phyloP scores from a whole-genome alignment of 2,113 vertebrate species.

The Eudyptes chrysolophus region DNA sequence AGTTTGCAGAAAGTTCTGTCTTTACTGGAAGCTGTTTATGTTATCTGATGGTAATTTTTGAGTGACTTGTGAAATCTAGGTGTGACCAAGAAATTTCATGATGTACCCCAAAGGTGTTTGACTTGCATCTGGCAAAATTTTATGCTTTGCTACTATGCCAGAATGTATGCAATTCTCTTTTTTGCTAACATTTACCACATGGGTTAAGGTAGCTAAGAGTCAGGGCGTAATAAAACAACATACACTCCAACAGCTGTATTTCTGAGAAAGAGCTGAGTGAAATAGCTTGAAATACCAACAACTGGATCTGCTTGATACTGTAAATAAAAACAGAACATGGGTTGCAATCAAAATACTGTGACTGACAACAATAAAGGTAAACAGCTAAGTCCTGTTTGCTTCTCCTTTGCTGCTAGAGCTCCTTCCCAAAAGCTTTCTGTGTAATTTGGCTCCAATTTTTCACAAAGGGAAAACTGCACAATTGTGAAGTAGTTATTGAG shows the following conservation, averaged over 20 bases:
- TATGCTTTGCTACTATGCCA: background rate
- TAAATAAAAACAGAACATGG: background rate
- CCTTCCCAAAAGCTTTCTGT: background rate
- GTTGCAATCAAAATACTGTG: background rate
- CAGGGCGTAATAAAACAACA: background rate
- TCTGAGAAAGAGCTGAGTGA: background rate
- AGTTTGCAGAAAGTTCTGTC: background rate
- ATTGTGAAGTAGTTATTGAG: background rate
- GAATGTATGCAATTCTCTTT: background rate
- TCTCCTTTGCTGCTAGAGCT: background rate
- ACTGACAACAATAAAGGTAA: background rate
- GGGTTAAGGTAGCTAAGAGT: background rate
- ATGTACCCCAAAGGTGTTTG: background rate
- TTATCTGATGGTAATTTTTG: background rate
- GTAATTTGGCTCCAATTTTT: background rate
- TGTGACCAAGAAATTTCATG: background rate
- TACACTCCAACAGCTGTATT: background rate
- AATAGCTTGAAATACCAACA: background rate
- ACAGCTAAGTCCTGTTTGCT: background rate
- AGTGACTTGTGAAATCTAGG: background rate
- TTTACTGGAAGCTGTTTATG: background rate
- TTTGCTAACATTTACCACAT: background rate
- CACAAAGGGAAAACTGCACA: background rate
- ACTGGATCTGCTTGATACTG: background rate
- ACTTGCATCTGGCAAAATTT: background rate